A percentile compares a stretch with the other conserved stretches of the same genome.
Evolutionary conservation across 2,888 invertebrate species (phyloP).

Genomic region (Ophion ellenae): DNA sequence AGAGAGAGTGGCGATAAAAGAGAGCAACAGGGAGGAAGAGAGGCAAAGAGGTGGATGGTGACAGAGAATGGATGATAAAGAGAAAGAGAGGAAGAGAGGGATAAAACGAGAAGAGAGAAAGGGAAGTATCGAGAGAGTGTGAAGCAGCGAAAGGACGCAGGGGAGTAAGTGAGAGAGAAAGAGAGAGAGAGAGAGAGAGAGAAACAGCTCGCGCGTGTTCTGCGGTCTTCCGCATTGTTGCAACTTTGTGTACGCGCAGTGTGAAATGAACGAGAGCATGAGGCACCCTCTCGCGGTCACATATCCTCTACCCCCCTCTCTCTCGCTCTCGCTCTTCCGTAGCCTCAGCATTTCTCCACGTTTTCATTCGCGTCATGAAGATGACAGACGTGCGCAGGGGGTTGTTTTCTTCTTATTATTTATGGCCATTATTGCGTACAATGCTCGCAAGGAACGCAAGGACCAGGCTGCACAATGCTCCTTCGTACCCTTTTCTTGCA

Average conservation of each 20-base stretch:
- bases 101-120: too few species aligned
- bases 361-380: conserved; percentile 15
- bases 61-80: too few species aligned
- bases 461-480: too few species aligned
- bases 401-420: conserved; percentile 33
- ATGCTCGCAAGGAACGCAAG: conserved; percentile 24
- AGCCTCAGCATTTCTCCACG: conserved; percentile 5
- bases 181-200: neutral
- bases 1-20: too few species aligned
- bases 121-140: too few species aligned
- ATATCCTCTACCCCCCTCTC: neutral
- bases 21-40: too few species aligned
- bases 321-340: neutral
- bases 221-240: conserved; percentile 36
- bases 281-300: conserved; percentile 3
- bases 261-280: conserved; percentile 30
- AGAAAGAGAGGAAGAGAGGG: too few species aligned
- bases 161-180: neutral
- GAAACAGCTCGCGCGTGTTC: conserved; percentile 17
- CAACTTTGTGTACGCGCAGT: conserved; percentile 15
- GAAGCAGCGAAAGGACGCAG: neutral
- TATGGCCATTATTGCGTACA: conserved; percentile 28
- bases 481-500: too few species aligned
- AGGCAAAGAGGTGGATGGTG: too few species aligned
- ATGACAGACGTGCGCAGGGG: conserved; percentile 33